phyloP scores from a whole-genome alignment of 2,113 vertebrate genomes.

The Labrus mixtus region DNA sequence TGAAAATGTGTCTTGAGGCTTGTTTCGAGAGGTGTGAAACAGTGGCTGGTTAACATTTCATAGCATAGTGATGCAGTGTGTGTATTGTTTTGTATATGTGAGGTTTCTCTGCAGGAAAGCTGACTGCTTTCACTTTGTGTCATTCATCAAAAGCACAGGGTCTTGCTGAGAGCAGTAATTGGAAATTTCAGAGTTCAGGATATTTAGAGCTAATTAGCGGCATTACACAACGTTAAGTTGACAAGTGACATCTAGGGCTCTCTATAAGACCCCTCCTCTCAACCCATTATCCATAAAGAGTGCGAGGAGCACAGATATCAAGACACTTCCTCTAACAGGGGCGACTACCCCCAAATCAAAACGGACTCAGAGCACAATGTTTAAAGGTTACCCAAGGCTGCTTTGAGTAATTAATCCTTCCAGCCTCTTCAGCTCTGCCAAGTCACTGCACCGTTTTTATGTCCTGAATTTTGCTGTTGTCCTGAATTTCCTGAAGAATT shows the following conservation, averaged over 20 bases:
- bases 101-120: slow-evolving; percentile 34
- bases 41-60: slow-evolving; percentile 11
- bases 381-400: slow-evolving; percentile 70
- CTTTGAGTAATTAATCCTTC: slow-evolving; percentile 71
- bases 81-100: neutral
- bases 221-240: slow-evolving; percentile 65
- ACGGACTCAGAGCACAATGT: slow-evolving; percentile 50
- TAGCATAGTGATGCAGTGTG: slow-evolving; percentile 10
- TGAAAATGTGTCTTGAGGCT: neutral
- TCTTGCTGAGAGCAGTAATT: slow-evolving; percentile 66
- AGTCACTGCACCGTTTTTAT: slow-evolving; percentile 32
- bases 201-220: slow-evolving; percentile 69
- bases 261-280: slow-evolving; percentile 27
- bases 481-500: slow-evolving; percentile 66
- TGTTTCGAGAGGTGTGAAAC: neutral
- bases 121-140: slow-evolving; percentile 26
- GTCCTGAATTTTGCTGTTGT: slow-evolving; percentile 58
- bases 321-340: slow-evolving; percentile 47
- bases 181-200: slow-evolving; percentile 65
- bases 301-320: slow-evolving; percentile 36
- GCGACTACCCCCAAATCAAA: slow-evolving; percentile 36
- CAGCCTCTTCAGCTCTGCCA: slow-evolving; percentile 62
- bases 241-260: slow-evolving; percentile 59
- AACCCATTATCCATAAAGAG: slow-evolving; percentile 35
- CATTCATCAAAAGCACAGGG: slow-evolving; percentile 60